Evolutionary conservation across 2,113 vertebrate genomes (phyloP).

Genomic region (Gymnogyps californianus): DNA sequence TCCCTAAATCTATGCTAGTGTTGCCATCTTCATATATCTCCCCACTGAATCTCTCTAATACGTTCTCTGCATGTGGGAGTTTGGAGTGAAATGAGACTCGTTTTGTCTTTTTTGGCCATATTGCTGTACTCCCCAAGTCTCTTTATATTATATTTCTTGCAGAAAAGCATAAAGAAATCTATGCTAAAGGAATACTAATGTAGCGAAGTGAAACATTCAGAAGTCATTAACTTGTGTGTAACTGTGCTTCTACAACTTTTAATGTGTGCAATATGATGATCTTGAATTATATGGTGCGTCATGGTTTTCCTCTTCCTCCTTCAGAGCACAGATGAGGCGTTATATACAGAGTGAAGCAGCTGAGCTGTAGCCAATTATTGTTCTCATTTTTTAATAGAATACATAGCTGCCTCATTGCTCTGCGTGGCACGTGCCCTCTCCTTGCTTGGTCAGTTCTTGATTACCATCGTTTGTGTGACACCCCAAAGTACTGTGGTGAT

Average conservation of each 20-base stretch:
- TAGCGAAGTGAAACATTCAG: slow-evolving; percentile 28
- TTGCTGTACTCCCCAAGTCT: slow-evolving; percentile 43
- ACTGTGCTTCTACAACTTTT: slow-evolving; percentile 24
- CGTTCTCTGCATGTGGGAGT: slow-evolving; percentile 31
- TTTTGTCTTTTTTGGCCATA: slow-evolving; percentile 53
- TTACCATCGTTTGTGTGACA: fast-evolving
- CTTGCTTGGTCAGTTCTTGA: background rate
- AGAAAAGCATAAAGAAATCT: slow-evolving; percentile 32
- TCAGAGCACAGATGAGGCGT: background rate
- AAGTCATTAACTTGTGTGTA: slow-evolving; percentile 51
- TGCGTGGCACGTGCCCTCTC: background rate
- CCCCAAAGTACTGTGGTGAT: too few relatives aligned
- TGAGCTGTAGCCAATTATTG: background rate
- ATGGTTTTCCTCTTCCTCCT: background rate
- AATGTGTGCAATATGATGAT: background rate
- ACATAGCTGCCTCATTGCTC: background rate
- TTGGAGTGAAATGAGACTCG: slow-evolving; percentile 41
- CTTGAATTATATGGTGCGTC: slow-evolving; percentile 15
- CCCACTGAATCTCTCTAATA: slow-evolving; percentile 13
- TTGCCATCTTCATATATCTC: slow-evolving; percentile 16
- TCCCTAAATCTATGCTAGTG: background rate
- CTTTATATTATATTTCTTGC: slow-evolving; percentile 30
- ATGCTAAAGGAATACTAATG: slow-evolving; percentile 54
- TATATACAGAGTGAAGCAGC: background rate
- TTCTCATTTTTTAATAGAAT: background rate